A percentile compares a stretch with the other conserved stretches of the same genome.
Evolutionary conservation across 2,113 vertebrate species (phyloP).

Genomic region (Neotoma lepida): DNA sequence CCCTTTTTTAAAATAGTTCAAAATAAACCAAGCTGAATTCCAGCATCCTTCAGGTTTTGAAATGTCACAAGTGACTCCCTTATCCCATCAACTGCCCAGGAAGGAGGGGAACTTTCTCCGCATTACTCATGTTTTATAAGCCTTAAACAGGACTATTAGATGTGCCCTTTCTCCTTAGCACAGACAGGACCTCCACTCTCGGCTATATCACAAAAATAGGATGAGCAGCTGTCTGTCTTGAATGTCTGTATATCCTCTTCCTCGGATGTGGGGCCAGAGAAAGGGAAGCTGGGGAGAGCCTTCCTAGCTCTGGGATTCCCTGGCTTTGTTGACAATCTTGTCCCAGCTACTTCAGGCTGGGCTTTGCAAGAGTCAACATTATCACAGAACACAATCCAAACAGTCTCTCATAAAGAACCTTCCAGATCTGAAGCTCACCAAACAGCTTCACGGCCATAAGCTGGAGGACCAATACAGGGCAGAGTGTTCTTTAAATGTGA

Average conservation of each 20-base stretch:
- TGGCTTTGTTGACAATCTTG: neutral
- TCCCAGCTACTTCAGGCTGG: conserved; percentile 57
- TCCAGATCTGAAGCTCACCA: neutral
- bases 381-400: conserved; percentile 66
- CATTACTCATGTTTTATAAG: neutral
- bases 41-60: neutral
- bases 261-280: neutral
- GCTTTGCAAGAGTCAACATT: conserved; percentile 30
- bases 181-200: neutral
- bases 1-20: neutral
- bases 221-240: neutral
- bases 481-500: conserved; percentile 48
- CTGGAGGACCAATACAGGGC: conserved; percentile 63
- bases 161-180: neutral
- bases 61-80: neutral
- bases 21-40: conserved; percentile 5
- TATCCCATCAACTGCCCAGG: neutral
- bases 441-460: conserved; percentile 52
- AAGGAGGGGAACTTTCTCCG: neutral
- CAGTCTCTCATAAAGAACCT: conserved; percentile 55
- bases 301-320: neutral
- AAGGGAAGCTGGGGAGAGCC: neutral
- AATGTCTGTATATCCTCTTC: neutral
- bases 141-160: neutral
- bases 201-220: neutral